These are phyloP conservation scores for Acleris cristana DNA, from an alignment of 2,888 invertebrate species.

Conservation along the genomic window DNA sequence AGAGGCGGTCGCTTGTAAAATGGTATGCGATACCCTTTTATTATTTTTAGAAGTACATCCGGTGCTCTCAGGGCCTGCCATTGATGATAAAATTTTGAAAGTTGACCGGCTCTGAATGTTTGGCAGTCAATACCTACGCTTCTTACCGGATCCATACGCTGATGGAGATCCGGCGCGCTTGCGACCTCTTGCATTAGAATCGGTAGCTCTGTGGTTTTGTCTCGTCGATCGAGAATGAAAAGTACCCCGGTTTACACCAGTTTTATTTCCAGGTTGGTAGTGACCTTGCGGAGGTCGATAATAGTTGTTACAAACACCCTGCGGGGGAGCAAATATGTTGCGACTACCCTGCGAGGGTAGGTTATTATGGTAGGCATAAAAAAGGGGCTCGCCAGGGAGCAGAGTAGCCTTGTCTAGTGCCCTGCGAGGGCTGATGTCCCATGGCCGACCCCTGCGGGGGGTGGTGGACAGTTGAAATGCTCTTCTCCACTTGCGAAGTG, in stretches of 20 bases:
- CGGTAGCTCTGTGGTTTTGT: neutral
- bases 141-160: neutral
- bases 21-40: conserved; percentile 1
- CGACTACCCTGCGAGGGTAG: conserved; percentile 38
- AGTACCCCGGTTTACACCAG: neutral
- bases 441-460: conserved; percentile 35
- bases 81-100: neutral
- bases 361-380: neutral
- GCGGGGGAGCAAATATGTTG: neutral
- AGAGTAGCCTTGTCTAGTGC: neutral
- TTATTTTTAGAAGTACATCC: neutral
- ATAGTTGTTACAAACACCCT: neutral
- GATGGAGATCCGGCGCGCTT: neutral
- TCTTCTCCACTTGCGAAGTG: neutral
- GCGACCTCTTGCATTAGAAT: neutral
- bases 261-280: neutral
- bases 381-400: neutral
- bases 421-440: neutral
- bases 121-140: neutral
- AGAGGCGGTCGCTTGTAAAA: neutral
- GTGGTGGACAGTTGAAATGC: conserved; percentile 3
- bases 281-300: conserved; percentile 1
- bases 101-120: conserved; percentile 2
- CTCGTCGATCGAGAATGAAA: neutral
- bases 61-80: neutral